These are phyloP conservation scores for Aphelenchoides bicaudatus DNA, from an alignment of 2,888 invertebrate genomes.

Conservation along the genomic window DNA sequence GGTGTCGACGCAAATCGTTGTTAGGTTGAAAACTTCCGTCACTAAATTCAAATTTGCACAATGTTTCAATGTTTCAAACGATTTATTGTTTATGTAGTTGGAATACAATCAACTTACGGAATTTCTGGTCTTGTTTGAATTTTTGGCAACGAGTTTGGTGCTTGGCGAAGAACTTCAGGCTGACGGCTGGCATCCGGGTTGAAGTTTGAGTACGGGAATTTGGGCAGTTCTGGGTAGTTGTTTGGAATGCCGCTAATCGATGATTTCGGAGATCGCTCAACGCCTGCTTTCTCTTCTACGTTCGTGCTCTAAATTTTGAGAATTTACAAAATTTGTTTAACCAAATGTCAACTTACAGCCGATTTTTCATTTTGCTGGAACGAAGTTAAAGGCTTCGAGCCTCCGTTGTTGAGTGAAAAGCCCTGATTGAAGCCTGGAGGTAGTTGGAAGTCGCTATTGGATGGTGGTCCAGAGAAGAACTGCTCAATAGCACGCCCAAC, in stretches of 20 bases:
- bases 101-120: too few species aligned
- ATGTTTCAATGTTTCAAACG: too few species aligned
- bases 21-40: slow-evolving; percentile 55
- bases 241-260: slow-evolving; percentile 60
- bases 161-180: slow-evolving; percentile 8
- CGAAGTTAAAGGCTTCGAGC: slow-evolving; percentile 39
- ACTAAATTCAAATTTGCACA: too few species aligned
- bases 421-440: slow-evolving; percentile 58
- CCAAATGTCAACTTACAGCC: slow-evolving; percentile 24
- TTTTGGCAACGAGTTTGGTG: slow-evolving; percentile 37
- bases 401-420: slow-evolving; percentile 55
- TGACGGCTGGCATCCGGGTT: slow-evolving; percentile 17
- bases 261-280: slow-evolving; percentile 31
- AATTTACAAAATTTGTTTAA: not conserved
- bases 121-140: slow-evolving; percentile 41
- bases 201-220: slow-evolving; percentile 38
- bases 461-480: slow-evolving; percentile 55
- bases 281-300: slow-evolving; percentile 13
- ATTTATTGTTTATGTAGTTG: too few species aligned
- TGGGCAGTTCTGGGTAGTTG: slow-evolving; percentile 57
- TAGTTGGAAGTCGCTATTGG: slow-evolving; percentile 33
- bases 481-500: slow-evolving; percentile 55
- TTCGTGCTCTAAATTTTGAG: slow-evolving; percentile 24
- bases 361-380: slow-evolving; percentile 41
- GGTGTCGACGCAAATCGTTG: slow-evolving; percentile 45